A percentile compares a stretch with the other conserved stretches of the same genome.
Conservation (phyloP, 1,140 invertebrate species). For the Babylonia areolata region DNA sequence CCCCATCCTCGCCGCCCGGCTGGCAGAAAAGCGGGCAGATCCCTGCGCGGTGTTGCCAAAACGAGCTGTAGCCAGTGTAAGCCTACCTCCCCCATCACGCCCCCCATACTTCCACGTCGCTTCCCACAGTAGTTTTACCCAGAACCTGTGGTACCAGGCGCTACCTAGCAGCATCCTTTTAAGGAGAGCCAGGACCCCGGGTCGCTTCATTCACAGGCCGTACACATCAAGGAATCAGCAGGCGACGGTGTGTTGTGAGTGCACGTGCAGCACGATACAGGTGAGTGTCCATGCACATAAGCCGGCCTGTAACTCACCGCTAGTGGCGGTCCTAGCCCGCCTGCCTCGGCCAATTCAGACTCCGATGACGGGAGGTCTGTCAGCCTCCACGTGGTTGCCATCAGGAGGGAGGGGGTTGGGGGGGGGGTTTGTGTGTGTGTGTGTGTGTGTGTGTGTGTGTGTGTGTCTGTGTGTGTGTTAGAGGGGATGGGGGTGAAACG, state of each 20-base stretch:
- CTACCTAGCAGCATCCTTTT: not conserved
- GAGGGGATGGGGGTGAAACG: not conserved
- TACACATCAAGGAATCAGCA: not conserved
- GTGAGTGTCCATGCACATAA: not conserved
- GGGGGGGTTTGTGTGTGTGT: constrained; percentile 30
- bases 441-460: constrained; percentile 33
- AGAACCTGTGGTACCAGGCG: not conserved
- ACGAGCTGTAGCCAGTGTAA: not conserved
- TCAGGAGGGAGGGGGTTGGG: no score
- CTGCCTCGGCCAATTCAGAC: no score
- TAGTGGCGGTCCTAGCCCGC: no score
- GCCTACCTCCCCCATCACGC: not conserved
- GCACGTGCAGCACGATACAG: not conserved
- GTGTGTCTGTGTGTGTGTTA: constrained; percentile 25
- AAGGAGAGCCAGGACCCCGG: constrained; percentile 4
- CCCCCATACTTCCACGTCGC: not conserved
- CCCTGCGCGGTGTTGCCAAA: not conserved
- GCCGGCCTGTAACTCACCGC: no score
- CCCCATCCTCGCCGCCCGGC: not conserved
- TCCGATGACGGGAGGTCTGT: no score
- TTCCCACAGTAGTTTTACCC: not conserved
- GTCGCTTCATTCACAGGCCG: constrained; percentile 26
- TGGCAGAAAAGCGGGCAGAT: not conserved
- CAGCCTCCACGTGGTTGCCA: no score
- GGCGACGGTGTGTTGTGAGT: not conserved